A percentile compares a stretch with the other conserved stretches of the same genome.
phyloP scores from a whole-genome alignment of 2,113 vertebrate species.

The Oncorhynchus mykiss region DNA sequence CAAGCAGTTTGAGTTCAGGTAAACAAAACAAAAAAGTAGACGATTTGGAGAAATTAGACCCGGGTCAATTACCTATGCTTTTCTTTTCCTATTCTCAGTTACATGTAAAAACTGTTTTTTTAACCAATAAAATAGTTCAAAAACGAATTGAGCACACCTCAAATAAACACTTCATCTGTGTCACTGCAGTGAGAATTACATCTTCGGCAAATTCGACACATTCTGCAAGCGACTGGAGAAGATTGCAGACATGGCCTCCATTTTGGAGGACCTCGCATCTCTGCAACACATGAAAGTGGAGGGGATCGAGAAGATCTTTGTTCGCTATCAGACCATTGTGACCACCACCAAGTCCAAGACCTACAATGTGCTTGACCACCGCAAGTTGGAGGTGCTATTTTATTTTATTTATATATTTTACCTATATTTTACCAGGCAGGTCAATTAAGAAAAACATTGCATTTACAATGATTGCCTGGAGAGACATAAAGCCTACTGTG shows the following conservation, averaged over 20 bases:
- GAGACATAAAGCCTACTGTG: no score
- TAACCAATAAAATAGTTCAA: no score
- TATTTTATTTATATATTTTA: no score
- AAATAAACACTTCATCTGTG: neutral
- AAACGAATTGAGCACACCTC: no score
- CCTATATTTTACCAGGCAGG: no score
- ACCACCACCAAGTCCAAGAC: constrained; percentile 71
- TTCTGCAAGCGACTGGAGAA: constrained; percentile 84
- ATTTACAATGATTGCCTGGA: no score
- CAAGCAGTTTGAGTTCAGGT: constrained; percentile 82
- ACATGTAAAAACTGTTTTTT: no score
- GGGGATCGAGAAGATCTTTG: constrained; percentile 76
- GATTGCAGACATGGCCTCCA: constrained; percentile 73
- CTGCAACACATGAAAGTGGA: constrained; percentile 78
- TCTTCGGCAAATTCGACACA: constrained; percentile 83
- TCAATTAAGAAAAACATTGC: no score
- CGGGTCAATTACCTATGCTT: no score
- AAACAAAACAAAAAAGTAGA: neutral
- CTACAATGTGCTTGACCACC: constrained; percentile 81
- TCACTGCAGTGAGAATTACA: constrained; percentile 80
- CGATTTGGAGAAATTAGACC: no score
- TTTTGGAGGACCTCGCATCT: constrained; percentile 73
- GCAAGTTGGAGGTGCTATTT: constrained; percentile 73
- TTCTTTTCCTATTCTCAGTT: no score
- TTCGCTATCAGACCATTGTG: constrained; percentile 72